Conservation (phyloP, 1,140 invertebrate species). For the Zeugodacus cucurbitae region DNA sequence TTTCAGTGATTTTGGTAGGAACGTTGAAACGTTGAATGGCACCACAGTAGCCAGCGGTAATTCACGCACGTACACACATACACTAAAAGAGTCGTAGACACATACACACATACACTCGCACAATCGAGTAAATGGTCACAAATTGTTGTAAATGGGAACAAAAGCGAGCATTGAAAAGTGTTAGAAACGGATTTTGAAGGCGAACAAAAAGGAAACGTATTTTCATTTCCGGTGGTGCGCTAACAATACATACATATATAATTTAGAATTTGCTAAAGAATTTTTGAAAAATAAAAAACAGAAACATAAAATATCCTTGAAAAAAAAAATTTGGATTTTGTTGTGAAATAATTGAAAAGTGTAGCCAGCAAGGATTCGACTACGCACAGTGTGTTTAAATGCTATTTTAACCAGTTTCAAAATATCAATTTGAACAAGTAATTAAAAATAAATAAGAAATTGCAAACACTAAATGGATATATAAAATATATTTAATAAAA, state of each 20-base stretch:
- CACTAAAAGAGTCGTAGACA: neutral
- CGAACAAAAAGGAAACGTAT: slow-evolving; percentile 18
- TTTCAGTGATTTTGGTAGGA: slow-evolving; percentile 36
- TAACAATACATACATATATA: neutral
- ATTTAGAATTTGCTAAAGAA: neutral
- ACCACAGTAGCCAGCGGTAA: slow-evolving; percentile 10
- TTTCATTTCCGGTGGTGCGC: slow-evolving; percentile 31
- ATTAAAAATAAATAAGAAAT: neutral
- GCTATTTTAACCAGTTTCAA: neutral
- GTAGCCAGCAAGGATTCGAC: neutral
- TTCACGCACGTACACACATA: neutral
- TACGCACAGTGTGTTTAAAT: neutral
- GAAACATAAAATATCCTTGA: neutral
- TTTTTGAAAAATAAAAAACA: neutral
- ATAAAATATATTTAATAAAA: neutral
- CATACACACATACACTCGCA: neutral
- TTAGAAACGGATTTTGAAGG: slow-evolving; percentile 29
- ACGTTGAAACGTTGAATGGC: slow-evolving; percentile 37
- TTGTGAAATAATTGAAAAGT: neutral
- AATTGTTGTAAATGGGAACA: neutral
- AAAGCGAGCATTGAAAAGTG: neutral
- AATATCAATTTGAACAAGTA: neutral
- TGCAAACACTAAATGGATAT: neutral
- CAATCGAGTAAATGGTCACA: slow-evolving; percentile 5
- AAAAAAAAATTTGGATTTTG: neutral